Evolutionary conservation across 2,797 vertebrate genomes (phyloP), one percentile per base, ranked within the genome.

Genomic region (Rhinogobio ventralis): DNA sequence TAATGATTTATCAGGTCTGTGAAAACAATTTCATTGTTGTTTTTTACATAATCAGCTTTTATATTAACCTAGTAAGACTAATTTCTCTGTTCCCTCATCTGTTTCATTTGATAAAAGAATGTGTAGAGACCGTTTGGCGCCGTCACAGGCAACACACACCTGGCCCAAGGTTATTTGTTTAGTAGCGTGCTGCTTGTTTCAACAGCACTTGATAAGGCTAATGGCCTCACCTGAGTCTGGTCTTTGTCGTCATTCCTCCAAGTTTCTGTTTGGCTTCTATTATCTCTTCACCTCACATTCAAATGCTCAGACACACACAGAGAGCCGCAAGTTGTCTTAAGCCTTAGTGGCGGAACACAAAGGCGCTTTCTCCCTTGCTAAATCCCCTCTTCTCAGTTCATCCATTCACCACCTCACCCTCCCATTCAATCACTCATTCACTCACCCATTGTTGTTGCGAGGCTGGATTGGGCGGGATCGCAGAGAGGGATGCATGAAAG

Each of bases 381-480:
- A 87, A 86, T 87, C 85, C 75, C 76, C 78, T 77, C 74, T 55
- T 36, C 83, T 82, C 85, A 42, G 51, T 73, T 85, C 66, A 69
- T 42, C 46, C 85, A 73, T 71, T 53, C 84, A 86, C 62, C 39
- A 25, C 74, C 80, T 79, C 85, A 81, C 68, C 39, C 79, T 36
- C 79, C 83, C 78, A 51, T 81, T 75, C 46, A 55, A 79, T 87
- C 87, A 80, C 60, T 86, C 82, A 86, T 91, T 92, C 87, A 91
- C 81, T 57, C 81, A 80, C 72, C 88, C 89, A 85, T 89, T 86
- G 85, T 53, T 82, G 71, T 62, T 75, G 49, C 53, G 36, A 87
- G 55, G 81, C 64, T 80, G 72, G 66, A 79, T 78, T 84, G 82
- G 60, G 66, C 51, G 78, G 80, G 85, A 84, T 78, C 33, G 39